phyloP scores from a whole-genome alignment of 2,888 invertebrate genomes.

The Chrysodeixis includens region DNA sequence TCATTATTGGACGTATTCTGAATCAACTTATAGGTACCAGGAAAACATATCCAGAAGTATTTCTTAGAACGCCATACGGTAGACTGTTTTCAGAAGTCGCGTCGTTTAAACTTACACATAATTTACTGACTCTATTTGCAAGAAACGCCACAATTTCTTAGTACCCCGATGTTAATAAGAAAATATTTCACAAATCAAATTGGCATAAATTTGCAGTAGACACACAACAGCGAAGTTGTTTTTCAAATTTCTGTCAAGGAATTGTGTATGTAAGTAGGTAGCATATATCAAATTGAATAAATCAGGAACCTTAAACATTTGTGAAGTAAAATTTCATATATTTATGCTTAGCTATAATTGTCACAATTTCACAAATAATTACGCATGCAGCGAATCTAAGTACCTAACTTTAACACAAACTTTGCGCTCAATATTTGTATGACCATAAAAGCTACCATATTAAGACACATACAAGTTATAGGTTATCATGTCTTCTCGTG shows the following conservation, averaged over 20 bases:
- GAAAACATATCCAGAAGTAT: background rate
- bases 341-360: background rate
- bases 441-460: constrained; percentile 15
- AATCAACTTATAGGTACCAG: background rate
- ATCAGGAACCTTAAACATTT: too few species aligned
- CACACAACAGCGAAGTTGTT: too few species aligned
- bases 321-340: background rate
- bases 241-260: too few species aligned
- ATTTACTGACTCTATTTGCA: background rate
- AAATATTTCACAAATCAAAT: too few species aligned
- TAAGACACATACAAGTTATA: constrained; percentile 20
- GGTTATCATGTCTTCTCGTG: constrained; percentile 6
- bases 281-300: too few species aligned
- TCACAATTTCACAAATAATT: background rate
- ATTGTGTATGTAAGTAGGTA: too few species aligned
- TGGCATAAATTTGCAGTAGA: too few species aligned
- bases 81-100: background rate
- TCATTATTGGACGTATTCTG: too few species aligned
- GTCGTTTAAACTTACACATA: background rate
- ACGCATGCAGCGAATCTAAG: background rate
- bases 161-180: too few species aligned
- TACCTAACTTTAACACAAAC: background rate
- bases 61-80: constrained; percentile 4
- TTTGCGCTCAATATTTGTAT: constrained; percentile 37
- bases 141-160: background rate